phyloP scores from a whole-genome alignment of 2,888 invertebrate species.

The Callyntrura guangdongensis region DNA sequence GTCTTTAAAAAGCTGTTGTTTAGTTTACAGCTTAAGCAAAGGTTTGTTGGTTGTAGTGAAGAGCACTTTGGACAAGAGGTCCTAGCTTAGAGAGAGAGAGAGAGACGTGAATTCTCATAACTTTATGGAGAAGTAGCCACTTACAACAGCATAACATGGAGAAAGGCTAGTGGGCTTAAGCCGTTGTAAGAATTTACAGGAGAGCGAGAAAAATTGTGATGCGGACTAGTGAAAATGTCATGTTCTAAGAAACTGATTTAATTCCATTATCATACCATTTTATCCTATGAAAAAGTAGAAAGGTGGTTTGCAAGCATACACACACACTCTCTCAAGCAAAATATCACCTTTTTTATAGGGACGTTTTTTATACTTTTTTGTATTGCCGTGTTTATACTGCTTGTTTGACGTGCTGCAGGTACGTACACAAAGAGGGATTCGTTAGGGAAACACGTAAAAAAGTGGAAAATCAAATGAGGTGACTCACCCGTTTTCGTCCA shows the following conservation, averaged over 20 bases:
- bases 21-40: no score
- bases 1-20: not conserved
- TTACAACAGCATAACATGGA: constrained; percentile 8
- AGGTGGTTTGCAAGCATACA: constrained; percentile 1
- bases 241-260: constrained; percentile 75
- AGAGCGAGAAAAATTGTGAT: constrained; percentile 1
- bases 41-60: constrained; percentile 11
- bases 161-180: not conserved
- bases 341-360: not conserved
- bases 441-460: constrained; percentile 65
- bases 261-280: constrained; percentile 76
- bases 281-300: constrained; percentile 47
- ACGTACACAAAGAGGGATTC: constrained; percentile 9
- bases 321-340: not conserved
- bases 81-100: not conserved
- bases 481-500: constrained; percentile 57
- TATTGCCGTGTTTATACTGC: not conserved
- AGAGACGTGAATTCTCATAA: constrained; percentile 22
- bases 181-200: not conserved
- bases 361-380: not conserved
- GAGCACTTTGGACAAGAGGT: constrained; percentile 1
- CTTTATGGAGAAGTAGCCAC: constrained; percentile 28
- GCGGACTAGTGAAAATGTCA: constrained; percentile 64
- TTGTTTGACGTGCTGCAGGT: not conserved
- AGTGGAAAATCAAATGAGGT: constrained; percentile 78